Evolutionary conservation across 2,113 vertebrate species (phyloP), one percentile per base, ranked within the genome.

Genomic region (Acanthochromis polyacanthus): DNA sequence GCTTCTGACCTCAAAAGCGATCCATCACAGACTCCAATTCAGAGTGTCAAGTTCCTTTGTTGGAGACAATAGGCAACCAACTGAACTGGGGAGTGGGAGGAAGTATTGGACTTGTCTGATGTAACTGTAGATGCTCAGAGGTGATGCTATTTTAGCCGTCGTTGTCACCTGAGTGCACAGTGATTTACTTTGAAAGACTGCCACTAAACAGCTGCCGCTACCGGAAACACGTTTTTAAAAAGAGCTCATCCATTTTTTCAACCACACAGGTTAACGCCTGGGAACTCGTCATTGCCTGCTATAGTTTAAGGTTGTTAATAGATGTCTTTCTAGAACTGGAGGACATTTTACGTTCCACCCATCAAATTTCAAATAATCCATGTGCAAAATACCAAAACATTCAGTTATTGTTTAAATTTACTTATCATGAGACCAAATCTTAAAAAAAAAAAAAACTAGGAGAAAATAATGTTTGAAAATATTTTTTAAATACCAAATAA

Each of bases 71-170:
- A 55, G 84, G 66, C 68, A 62, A 92, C 87, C 89, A 87, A 88
- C 90, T 84, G 86, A 92, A 91, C 76, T 90, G 89, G 91, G 93
- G 91, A 92, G 90, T 89, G 91, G 89, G 90, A 93, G 91, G 91
- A 93, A 93, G 92, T 93, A 92, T 90, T 92, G 88, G 90, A 92
- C 90, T 90, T 93, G 92, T 93, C 83, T 91, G 89, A 84, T 92
- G 92, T 92, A 93, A 93, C 89, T 84, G 86, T 91, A 93, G 86
- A 88, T 78, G 83, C 83, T 83, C 38, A 50, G 87, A 91, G 87
- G 92, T 87, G 91, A 89, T 88, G 85, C 88, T 83, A 82, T 88
- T 92, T 89, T 92, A 81, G 86, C 82, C 77, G 74, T 81, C 68
- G 87, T 82, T 90, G 91, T 92, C 88, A 86, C 82, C 81, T 25